Percentiles rank a stretch among this genome's conserved stretches.
These are phyloP conservation scores for Picus viridis DNA, from an alignment of 2,797 vertebrate genomes.

Conservation along the genomic window DNA sequence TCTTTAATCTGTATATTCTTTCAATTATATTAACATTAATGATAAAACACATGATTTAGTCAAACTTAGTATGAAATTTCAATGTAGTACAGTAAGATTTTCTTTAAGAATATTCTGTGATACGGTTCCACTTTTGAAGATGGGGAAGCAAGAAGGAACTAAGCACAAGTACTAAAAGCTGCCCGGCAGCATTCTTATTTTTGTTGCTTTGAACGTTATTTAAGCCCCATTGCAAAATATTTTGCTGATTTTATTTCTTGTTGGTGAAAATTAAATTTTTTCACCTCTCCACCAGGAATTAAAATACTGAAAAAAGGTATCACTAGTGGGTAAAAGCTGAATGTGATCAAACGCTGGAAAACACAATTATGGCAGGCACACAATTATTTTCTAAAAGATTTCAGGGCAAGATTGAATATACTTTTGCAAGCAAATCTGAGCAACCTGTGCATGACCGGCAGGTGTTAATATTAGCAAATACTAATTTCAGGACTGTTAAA, in stretches of 20 bases:
- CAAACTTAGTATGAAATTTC: not conserved
- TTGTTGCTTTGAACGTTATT: not conserved
- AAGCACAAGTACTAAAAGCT: not conserved
- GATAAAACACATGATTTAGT: not conserved
- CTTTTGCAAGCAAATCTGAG: not conserved
- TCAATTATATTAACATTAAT: not conserved
- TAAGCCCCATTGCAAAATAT: not conserved
- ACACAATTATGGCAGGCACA: not conserved
- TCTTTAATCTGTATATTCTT: not conserved
- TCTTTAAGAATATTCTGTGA: not conserved
- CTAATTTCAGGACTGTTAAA: not conserved
- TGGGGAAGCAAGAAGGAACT: not conserved
- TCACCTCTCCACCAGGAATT: not conserved
- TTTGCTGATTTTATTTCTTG: not conserved
- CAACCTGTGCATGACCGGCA: not conserved
- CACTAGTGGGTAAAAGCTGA: not conserved
- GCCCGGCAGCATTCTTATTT: not conserved
- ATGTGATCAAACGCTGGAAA: not conserved
- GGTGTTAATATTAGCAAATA: not conserved
- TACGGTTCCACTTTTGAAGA: not conserved
- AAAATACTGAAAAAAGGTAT: not conserved
- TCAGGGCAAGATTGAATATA: not conserved
- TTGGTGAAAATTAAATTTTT: not conserved
- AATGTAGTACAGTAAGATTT: not conserved
- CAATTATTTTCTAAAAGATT: not conserved